phyloP scores from a whole-genome alignment of 2,888 invertebrate genomes.

The Leucophenga maculata region DNA sequence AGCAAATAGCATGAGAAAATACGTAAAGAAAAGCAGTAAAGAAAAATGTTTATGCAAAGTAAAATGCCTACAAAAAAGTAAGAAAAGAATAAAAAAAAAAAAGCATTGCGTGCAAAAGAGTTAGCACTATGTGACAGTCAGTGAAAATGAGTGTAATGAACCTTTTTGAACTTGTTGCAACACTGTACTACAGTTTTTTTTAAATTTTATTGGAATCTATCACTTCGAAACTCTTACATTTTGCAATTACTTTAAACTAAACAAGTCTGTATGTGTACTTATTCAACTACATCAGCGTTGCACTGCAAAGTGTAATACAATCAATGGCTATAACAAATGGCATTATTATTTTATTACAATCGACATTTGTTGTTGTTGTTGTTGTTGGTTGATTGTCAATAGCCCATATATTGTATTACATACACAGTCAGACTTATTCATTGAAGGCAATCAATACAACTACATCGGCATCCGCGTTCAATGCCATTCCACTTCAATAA shows the following conservation, averaged over 20 bases:
- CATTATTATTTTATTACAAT: slow-evolving; percentile 54
- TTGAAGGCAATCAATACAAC: slow-evolving; percentile 1
- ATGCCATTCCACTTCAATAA: no score
- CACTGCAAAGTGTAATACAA: no score
- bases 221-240: no score
- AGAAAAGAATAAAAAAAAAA: slow-evolving; percentile 5
- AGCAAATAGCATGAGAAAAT: not conserved
- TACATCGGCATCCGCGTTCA: not conserved
- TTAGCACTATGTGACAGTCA: not conserved
- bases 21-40: not conserved
- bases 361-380: slow-evolving; percentile 54
- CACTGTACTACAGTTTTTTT: no score
- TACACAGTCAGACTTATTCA: not conserved
- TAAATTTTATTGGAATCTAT: no score
- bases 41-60: not conserved
- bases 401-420: not conserved
- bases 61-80: not conserved
- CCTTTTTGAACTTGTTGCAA: not conserved
- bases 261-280: no score
- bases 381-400: slow-evolving; percentile 43
- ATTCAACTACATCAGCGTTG: no score
- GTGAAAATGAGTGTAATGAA: slow-evolving; percentile 8
- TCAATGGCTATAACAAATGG: not conserved
- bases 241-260: no score
- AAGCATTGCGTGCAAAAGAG: not conserved